phyloP scores from a whole-genome alignment of 2,797 vertebrate species.

The Artibeus jamaicensis region DNA sequence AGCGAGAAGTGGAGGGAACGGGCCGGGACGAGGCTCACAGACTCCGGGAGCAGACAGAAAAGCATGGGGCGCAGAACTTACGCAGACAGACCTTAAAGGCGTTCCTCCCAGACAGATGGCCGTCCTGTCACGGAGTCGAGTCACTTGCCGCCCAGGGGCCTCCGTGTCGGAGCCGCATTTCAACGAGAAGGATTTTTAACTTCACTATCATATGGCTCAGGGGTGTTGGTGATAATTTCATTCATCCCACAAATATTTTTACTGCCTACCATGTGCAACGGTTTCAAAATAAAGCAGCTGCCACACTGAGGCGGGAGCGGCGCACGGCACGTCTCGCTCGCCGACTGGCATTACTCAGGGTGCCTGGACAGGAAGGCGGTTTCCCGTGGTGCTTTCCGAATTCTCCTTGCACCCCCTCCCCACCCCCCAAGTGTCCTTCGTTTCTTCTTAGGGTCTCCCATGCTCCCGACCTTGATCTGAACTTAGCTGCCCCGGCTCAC shows the following conservation, averaged over 20 bases:
- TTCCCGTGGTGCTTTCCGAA: neutral
- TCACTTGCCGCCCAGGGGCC: neutral
- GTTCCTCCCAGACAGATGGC: constrained; percentile 14
- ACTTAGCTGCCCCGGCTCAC: neutral
- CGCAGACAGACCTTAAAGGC: neutral
- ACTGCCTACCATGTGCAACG: constrained; percentile 71
- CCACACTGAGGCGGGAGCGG: neutral
- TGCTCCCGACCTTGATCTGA: neutral
- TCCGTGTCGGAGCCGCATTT: constrained; percentile 36
- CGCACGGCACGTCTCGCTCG: neutral
- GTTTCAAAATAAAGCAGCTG: constrained; percentile 66
- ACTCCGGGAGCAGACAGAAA: neutral
- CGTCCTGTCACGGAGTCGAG: neutral
- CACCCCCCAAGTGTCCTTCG: neutral
- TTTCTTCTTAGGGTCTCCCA: neutral
- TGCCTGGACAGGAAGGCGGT: neutral
- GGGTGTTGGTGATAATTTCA: constrained; percentile 77
- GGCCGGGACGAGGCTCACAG: neutral
- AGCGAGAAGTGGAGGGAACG: neutral
- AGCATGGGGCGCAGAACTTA: neutral
- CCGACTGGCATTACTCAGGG: neutral
- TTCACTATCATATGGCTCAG: constrained; percentile 69
- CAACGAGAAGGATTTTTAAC: constrained; percentile 62
- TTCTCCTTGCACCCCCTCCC: neutral
- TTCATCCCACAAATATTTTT: constrained; percentile 74